A percentile compares a stretch with the other conserved stretches of the same genome.
Evolutionary conservation across 2,888 invertebrate species (phyloP).

Genomic region (Megastigmus dorsalis): DNA sequence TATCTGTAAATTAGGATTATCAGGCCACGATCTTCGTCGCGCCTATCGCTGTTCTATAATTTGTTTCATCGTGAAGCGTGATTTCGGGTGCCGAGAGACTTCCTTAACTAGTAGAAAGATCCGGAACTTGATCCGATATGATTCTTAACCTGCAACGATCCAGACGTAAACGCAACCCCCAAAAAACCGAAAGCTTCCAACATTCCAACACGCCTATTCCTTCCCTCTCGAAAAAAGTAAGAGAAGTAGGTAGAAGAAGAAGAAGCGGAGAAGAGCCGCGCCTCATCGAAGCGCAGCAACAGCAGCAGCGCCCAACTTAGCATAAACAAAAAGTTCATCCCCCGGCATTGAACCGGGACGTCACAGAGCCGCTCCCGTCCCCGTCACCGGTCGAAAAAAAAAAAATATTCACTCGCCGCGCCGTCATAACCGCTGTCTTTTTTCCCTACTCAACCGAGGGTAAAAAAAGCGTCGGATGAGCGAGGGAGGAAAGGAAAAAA

Average conservation of each 20-base stretch:
- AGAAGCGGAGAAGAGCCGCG: background rate
- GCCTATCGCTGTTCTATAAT: no score
- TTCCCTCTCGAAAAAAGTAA: no score
- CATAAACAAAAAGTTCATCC: slow-evolving; percentile 32
- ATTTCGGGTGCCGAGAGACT: no score
- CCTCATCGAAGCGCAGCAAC: slow-evolving; percentile 4
- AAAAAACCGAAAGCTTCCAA: no score
- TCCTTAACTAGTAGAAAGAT: no score
- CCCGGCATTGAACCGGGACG: no score
- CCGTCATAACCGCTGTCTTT: slow-evolving; percentile 42
- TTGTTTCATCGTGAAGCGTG: no score
- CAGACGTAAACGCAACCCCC: no score
- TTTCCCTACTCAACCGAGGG: slow-evolving; percentile 54
- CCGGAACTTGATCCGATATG: no score
- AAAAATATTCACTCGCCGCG: slow-evolving; percentile 13
- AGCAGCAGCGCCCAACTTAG: slow-evolving; percentile 3
- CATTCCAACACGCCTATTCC: no score
- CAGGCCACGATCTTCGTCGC: slow-evolving; percentile 32
- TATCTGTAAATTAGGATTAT: slow-evolving; percentile 26
- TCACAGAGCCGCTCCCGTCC: background rate
- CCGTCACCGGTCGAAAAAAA: no score
- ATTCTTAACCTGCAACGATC: no score
- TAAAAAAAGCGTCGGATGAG: slow-evolving; percentile 37
- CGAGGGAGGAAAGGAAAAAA: background rate
- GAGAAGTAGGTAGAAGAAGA: background rate